Conservation (phyloP, 1,140 invertebrate genomes). For the Tetranychus cinnabarinus region DNA sequence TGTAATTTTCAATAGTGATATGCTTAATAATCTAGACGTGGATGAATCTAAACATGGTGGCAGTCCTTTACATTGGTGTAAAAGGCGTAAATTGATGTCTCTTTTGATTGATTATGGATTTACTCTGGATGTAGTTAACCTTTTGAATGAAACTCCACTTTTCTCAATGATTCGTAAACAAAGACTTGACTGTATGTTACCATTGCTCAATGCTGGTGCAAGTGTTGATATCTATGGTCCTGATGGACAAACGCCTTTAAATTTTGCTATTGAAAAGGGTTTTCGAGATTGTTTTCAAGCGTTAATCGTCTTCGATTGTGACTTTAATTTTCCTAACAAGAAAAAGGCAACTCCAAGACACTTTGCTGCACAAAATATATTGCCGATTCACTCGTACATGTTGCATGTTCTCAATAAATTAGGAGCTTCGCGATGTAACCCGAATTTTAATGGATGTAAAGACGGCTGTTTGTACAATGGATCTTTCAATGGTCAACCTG, state of each 20-base stretch:
- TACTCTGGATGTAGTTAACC: conserved; percentile 56
- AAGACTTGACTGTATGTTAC: conserved; percentile 21
- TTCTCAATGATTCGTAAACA: conserved; percentile 39
- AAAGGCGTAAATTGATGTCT: conserved; percentile 37
- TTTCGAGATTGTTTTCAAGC: conserved; percentile 24
- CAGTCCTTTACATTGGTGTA: conserved; percentile 72
- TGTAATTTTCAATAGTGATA: background rate
- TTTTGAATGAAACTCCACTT: conserved; percentile 53
- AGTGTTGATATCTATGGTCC: background rate
- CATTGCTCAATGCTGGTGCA: conserved; percentile 15
- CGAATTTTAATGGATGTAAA: conserved; percentile 3
- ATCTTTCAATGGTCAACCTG: background rate
- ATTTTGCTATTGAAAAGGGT: conserved; percentile 28
- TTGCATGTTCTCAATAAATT: conserved; percentile 5
- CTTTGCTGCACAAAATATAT: conserved; percentile 23
- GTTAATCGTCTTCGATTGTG: conserved; percentile 67
- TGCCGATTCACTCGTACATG: background rate
- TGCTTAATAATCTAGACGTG: conserved; percentile 17
- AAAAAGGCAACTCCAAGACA: conserved; percentile 47
- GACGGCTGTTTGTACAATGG: conserved; percentile 25
- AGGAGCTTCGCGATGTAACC: conserved; percentile 7
- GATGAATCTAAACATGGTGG: conserved; percentile 68
- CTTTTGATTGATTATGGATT: conserved; percentile 48
- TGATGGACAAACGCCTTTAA: conserved; percentile 42
- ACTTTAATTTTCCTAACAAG: conserved; percentile 34